Evolutionary conservation across 2,888 invertebrate species (phyloP).

Genomic region (Scaptomyza reducta): DNA sequence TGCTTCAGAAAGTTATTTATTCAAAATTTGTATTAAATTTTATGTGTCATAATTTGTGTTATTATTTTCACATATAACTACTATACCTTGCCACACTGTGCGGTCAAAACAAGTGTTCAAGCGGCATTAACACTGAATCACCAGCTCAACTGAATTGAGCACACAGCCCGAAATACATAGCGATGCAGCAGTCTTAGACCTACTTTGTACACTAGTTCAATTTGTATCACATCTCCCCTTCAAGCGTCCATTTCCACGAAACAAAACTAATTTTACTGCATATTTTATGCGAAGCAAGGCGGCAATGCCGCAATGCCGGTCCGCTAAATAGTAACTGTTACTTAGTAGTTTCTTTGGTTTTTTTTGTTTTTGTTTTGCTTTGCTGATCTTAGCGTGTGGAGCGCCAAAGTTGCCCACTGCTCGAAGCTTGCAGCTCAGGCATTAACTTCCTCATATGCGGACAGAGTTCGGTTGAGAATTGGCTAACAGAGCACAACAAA

Average conservation of each 20-base stretch:
- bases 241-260: background rate
- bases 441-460: slow-evolving; percentile 69
- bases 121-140: slow-evolving; percentile 67
- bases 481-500: slow-evolving; percentile 29
- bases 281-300: slow-evolving; percentile 51
- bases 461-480: slow-evolving; percentile 30
- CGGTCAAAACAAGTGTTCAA: slow-evolving; percentile 61
- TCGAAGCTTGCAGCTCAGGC: slow-evolving; percentile 49
- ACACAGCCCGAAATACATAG: slow-evolving; percentile 37
- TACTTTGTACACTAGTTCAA: slow-evolving; percentile 35
- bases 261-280: slow-evolving; percentile 67
- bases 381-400: slow-evolving; percentile 48
- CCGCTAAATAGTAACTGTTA: slow-evolving; percentile 77
- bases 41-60: background rate
- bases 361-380: slow-evolving; percentile 7
- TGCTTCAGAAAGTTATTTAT: too few species aligned
- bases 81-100: slow-evolving; percentile 43
- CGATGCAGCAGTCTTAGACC: slow-evolving; percentile 46
- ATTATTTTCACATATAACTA: background rate
- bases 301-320: slow-evolving; percentile 21
- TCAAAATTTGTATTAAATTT: too few species aligned
- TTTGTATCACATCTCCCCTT: background rate
- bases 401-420: slow-evolving; percentile 17
- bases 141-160: slow-evolving; percentile 59
- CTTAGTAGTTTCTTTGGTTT: slow-evolving; percentile 61